A percentile compares a stretch with the other conserved stretches of the same genome.
Evolutionary conservation across 2,797 vertebrate species (phyloP).

Genomic region (Tokudaia tokunoshimensis): DNA sequence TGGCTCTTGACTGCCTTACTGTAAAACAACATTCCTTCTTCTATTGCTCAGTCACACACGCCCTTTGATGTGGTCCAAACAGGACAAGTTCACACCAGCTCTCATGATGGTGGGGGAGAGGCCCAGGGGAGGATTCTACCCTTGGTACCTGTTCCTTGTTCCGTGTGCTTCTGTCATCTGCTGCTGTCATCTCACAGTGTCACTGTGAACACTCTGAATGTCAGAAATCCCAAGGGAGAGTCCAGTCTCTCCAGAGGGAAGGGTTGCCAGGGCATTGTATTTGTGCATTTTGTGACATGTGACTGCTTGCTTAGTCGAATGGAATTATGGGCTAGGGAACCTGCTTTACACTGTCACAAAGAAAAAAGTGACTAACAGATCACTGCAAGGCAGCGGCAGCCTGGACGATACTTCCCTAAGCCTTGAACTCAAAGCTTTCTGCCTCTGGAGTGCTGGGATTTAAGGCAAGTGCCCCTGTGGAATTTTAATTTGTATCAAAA

Average conservation of each 20-base stretch:
- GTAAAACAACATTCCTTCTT: background rate
- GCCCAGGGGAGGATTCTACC: background rate
- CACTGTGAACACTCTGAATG: background rate
- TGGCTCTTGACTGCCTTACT: background rate
- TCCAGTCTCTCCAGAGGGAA: background rate
- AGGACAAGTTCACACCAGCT: background rate
- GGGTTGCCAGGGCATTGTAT: background rate
- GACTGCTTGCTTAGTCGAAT: conserved; percentile 2
- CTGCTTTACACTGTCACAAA: conserved; percentile 38
- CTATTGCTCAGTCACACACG: background rate
- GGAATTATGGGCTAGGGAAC: background rate
- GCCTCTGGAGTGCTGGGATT: background rate
- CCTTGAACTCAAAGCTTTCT: background rate
- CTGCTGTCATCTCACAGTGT: no score
- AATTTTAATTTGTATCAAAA: conserved; percentile 50
- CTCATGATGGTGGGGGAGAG: background rate
- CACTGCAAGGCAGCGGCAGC: background rate
- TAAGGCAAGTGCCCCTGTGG: background rate
- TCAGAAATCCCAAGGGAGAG: background rate
- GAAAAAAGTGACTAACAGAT: background rate
- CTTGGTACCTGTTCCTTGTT: background rate
- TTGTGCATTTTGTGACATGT: background rate
- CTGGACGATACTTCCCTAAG: background rate
- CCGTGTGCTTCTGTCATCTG: background rate
- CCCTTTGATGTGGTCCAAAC: background rate